Evolutionary conservation across 2,113 vertebrate species (phyloP).

Genomic region (Pomatorhinus ruficollis): DNA sequence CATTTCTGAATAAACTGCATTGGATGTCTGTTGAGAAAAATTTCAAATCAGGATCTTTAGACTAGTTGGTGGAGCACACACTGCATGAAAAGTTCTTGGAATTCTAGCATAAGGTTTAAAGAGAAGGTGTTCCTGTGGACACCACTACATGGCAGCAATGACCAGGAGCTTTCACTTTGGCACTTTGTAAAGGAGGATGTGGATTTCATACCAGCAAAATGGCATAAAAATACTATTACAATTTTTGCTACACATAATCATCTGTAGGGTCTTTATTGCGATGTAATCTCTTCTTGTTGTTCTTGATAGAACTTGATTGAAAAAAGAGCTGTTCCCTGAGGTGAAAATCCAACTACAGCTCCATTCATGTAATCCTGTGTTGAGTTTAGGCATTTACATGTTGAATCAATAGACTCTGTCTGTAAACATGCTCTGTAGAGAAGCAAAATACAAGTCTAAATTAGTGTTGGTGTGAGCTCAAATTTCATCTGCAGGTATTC

Average conservation of each 20-base stretch:
- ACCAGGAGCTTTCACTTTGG: neutral
- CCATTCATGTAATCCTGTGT: neutral
- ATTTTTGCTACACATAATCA: neutral
- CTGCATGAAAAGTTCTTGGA: neutral
- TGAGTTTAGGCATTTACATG: neutral
- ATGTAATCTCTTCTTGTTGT: neutral
- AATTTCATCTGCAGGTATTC: neutral
- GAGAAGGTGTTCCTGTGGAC: neutral
- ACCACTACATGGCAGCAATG: neutral
- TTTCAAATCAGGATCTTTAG: neutral
- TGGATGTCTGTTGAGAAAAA: neutral
- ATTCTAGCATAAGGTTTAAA: neutral
- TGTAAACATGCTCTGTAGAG: neutral
- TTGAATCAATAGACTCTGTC: neutral
- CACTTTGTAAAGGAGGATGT: neutral
- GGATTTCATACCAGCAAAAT: neutral
- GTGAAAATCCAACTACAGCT: neutral
- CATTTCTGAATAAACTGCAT: neutral
- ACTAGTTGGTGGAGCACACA: neutral
- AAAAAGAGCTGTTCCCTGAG: neutral
- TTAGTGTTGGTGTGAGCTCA: neutral
- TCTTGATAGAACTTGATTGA: neutral
- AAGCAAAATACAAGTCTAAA: neutral
- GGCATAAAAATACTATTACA: accelerated
- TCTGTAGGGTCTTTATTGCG: neutral